These are phyloP conservation scores for Xenopus laevis DNA, from an alignment of 2,113 vertebrate genomes.

Conservation along the genomic window DNA sequence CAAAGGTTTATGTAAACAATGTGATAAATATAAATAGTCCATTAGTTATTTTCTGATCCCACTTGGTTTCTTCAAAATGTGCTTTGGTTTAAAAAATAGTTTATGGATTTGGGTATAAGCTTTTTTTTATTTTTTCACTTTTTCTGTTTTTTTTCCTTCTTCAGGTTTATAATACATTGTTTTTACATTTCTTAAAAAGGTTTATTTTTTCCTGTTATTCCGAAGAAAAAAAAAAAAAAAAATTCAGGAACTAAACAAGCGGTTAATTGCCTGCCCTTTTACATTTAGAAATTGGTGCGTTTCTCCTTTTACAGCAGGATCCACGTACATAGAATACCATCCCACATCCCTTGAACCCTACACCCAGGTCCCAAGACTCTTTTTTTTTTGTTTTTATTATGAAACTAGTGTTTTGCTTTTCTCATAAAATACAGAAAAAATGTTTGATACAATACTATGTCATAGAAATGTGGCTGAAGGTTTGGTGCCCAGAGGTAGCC, in stretches of 20 bases:
- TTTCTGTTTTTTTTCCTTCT: conserved; percentile 61
- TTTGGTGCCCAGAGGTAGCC: conserved; percentile 72
- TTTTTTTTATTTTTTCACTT: conserved; percentile 74
- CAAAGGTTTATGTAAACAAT: conserved; percentile 98
- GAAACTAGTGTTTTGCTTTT: conserved; percentile 97
- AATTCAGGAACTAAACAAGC: conserved; percentile 75
- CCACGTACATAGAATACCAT: conserved; percentile 57
- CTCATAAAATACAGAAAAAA: conserved; percentile 95
- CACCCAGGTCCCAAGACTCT: conserved; percentile 60
- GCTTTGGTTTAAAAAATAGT: conserved; percentile 99
- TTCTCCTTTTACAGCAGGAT: conserved; percentile 70
- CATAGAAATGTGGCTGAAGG: conserved; percentile 85
- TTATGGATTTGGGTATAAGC: conserved; percentile 98
- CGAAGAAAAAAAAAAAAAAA: conserved; percentile 67
- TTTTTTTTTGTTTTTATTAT: conserved; percentile 66
- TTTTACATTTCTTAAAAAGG: conserved; percentile 54
- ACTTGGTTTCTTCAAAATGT: conserved; percentile 95
- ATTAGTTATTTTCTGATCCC: conserved; percentile 89
- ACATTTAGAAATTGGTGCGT: conserved; percentile 50
- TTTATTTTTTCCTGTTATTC: conserved; percentile 69
- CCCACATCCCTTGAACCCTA: conserved; percentile 16
- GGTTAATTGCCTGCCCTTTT: conserved; percentile 78
- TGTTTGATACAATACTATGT: conserved; percentile 90
- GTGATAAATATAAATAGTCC: conserved; percentile 85
- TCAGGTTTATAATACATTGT: conserved; percentile 74